Evolutionary conservation across 2,888 invertebrate genomes (phyloP).

Genomic region (Drosophila mulleri): DNA sequence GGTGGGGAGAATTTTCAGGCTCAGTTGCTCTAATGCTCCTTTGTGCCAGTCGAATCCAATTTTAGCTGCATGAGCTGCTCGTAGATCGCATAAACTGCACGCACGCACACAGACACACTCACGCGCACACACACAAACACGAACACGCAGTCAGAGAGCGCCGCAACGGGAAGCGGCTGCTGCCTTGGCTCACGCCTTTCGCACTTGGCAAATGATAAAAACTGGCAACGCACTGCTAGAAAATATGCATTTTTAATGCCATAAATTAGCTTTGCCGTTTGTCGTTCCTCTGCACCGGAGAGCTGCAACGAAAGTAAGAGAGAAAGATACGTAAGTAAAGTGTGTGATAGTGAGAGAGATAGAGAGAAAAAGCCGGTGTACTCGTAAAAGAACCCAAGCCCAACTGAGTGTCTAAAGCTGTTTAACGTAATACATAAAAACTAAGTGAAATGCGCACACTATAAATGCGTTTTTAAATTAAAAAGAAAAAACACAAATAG

Average conservation of each 20-base stretch:
- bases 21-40: constrained; percentile 50
- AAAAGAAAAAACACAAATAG: neutral
- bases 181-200: constrained; percentile 38
- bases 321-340: constrained; percentile 29
- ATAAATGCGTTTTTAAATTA: constrained; percentile 59
- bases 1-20: constrained; percentile 48
- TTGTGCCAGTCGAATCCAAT: constrained; percentile 75
- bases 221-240: constrained; percentile 76
- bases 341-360: constrained; percentile 35
- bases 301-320: constrained; percentile 50
- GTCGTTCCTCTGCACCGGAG: constrained; percentile 49
- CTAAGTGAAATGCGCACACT: constrained; percentile 43
- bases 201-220: constrained; percentile 76
- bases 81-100: constrained; percentile 57
- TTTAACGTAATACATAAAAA: constrained; percentile 53
- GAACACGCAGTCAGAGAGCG: constrained; percentile 11
- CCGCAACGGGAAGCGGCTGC: constrained; percentile 29
- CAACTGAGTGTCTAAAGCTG: constrained; percentile 63
- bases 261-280: constrained; percentile 78
- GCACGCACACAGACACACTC: neutral
- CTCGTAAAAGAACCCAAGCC: constrained; percentile 32
- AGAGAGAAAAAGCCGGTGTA: constrained; percentile 28
- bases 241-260: constrained; percentile 81
- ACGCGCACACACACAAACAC: constrained; percentile 1
- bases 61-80: constrained; percentile 63